Evolutionary conservation across 2,888 invertebrate species (phyloP), one percentile per base, ranked within the genome.

Genomic region (Corythucha ciliata): DNA sequence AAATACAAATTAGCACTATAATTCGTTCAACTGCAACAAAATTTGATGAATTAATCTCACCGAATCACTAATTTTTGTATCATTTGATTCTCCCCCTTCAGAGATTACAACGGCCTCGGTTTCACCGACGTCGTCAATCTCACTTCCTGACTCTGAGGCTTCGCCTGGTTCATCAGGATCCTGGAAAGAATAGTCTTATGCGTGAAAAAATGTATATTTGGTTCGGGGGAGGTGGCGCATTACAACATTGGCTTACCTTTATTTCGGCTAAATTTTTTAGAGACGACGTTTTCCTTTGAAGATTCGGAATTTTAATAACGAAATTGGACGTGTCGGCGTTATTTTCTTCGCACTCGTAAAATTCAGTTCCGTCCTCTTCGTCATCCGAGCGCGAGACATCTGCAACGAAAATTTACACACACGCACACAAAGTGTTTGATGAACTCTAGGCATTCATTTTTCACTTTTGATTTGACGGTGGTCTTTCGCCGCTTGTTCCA

Each of bases 401-500:
- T 49, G 41, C 5, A 39, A 39, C 6, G 18, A 5, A 27, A 24
- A 36, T 12, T n/a, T 24, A 3, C 25, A 47, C 16, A 24, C 8
- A n/a, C n/a, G 29, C 29, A 29, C 8, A 29, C n/a, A 10, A 29
- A n/a, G n/a, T n/a, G n/a, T n/a, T n/a, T n/a, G n/a, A n/a, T n/a
- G n/a, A n/a, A n/a, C n/a, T n/a, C 32, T 14, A 4, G n/a, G 16
- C 37, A 37, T 3, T 37, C 37, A 5, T 18, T 10, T 18, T 36
- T 27, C 54, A 52, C 74, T 70, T 57, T 69, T 58, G 12, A 55
- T 57, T 27, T 56, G 54, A 18, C 56, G 52, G 44, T 60, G 61
- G 52, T 64, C 63, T 52, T 70, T 69, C 18, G 90, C 91, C 2
- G 91, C 92, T 69, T 91, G 86, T 71, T 98, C 98, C 59, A 98